Evolutionary conservation across 2,797 vertebrate species (phyloP).

Genomic region (Chrysolophus pictus): DNA sequence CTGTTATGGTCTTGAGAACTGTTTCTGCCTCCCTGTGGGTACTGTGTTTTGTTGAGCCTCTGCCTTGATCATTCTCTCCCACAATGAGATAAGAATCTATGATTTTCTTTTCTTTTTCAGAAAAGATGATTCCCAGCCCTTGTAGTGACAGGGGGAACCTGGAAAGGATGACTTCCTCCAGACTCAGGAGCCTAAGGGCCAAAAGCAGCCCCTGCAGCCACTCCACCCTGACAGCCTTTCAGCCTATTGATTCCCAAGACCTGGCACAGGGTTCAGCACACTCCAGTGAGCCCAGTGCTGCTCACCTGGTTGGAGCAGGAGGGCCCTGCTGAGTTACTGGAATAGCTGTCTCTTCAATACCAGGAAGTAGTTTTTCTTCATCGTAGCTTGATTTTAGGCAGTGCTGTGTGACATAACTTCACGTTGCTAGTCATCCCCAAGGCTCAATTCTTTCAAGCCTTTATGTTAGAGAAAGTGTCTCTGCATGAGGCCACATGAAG

Average conservation of each 20-base stretch:
- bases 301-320: neutral
- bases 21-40: neutral
- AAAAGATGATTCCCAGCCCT: neutral
- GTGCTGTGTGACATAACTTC: neutral
- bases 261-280: neutral
- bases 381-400: neutral
- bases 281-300: neutral
- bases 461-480: neutral
- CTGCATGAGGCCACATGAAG: neutral
- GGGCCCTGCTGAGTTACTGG: constrained; percentile 3
- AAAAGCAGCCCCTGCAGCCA: neutral
- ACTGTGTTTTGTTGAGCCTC: neutral
- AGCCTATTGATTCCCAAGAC: neutral
- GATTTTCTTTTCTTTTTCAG: neutral
- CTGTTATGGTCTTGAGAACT: neutral
- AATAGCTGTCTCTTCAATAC: constrained; percentile 23
- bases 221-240: neutral
- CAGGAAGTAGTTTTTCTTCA: neutral
- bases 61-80: neutral
- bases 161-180: neutral
- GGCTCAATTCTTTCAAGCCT: neutral
- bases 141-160: neutral
- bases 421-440: neutral
- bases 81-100: neutral
- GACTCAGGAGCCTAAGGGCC: neutral